Evolutionary conservation across 2,888 invertebrate genomes (phyloP).

Genomic region (Drosophila demipolita): DNA sequence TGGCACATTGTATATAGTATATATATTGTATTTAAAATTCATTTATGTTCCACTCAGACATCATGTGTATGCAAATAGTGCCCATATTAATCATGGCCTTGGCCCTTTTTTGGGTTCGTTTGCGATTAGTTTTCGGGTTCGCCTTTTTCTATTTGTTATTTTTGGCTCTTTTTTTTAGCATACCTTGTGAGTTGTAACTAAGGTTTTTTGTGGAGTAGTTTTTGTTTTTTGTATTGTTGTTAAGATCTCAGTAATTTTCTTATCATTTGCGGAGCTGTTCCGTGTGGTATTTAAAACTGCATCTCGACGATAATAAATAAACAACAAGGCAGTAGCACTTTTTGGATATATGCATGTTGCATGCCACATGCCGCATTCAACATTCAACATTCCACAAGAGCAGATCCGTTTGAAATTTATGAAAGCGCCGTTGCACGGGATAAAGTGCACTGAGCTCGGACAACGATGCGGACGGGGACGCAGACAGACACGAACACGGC

Average conservation of each 20-base stretch:
- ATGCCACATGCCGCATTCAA: constrained; percentile 3
- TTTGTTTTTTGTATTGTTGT: background rate
- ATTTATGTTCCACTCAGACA: constrained; percentile 51
- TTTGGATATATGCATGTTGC: constrained; percentile 37
- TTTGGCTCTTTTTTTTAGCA: background rate
- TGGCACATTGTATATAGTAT: constrained; percentile 2
- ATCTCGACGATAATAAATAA: constrained; percentile 73
- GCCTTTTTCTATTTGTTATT: background rate
- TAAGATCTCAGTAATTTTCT: background rate
- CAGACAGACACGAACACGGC: background rate
- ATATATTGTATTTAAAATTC: constrained; percentile 63
- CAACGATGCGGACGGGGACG: constrained; percentile 6
- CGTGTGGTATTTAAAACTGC: constrained; percentile 68
- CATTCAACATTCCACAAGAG: constrained; percentile 5
- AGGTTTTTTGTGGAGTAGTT: background rate
- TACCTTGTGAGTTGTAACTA: background rate
- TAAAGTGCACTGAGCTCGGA: constrained; percentile 64
- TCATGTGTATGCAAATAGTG: constrained; percentile 75
- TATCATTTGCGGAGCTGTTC: constrained; percentile 8
- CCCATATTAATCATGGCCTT: constrained; percentile 70
- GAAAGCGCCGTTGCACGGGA: constrained; percentile 61
- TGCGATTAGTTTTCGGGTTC: constrained; percentile 30
- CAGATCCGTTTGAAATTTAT: constrained; percentile 67
- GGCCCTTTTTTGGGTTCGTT: constrained; percentile 18
- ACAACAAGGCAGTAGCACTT: constrained; percentile 38